Conservation (phyloP, 2,888 invertebrate genomes). For the Lepidocyrtinus sp. region DNA sequence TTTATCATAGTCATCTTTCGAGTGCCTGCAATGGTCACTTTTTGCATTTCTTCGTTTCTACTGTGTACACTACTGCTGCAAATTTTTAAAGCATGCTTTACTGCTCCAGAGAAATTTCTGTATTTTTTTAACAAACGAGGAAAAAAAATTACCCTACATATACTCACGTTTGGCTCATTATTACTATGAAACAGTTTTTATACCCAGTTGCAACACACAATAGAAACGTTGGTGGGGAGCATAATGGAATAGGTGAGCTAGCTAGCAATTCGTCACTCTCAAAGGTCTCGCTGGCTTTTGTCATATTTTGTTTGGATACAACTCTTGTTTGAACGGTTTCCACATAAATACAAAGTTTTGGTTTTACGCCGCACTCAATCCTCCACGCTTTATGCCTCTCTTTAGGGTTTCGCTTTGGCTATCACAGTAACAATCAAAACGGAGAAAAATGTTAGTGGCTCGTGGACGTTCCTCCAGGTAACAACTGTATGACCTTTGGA, state of each 20-base stretch:
- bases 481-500: slow-evolving; percentile 1
- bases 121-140: no score
- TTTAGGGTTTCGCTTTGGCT: not conserved
- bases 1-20: not conserved
- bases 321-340: no score
- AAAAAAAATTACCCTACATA: not conserved
- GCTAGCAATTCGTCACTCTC: slow-evolving; percentile 14
- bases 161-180: not conserved
- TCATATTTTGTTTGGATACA: not conserved
- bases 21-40: slow-evolving; percentile 12
- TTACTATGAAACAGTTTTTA: not conserved
- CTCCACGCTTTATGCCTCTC: no score
- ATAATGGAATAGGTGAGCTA: not conserved
- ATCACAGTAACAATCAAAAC: not conserved
- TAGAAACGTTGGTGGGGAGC: slow-evolving; percentile 3
- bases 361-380: no score
- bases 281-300: not conserved
- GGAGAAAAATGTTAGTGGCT: slow-evolving; percentile 43
- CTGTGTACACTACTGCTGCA: not conserved
- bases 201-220: not conserved
- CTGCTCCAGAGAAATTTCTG: not conserved
- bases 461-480: slow-evolving; percentile 49
- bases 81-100: not conserved
- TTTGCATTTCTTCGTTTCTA: slow-evolving; percentile 12
- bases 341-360: not conserved